These are phyloP conservation scores for Prinia subflava DNA, from an alignment of 2,113 vertebrate genomes.

Conservation along the genomic window DNA sequence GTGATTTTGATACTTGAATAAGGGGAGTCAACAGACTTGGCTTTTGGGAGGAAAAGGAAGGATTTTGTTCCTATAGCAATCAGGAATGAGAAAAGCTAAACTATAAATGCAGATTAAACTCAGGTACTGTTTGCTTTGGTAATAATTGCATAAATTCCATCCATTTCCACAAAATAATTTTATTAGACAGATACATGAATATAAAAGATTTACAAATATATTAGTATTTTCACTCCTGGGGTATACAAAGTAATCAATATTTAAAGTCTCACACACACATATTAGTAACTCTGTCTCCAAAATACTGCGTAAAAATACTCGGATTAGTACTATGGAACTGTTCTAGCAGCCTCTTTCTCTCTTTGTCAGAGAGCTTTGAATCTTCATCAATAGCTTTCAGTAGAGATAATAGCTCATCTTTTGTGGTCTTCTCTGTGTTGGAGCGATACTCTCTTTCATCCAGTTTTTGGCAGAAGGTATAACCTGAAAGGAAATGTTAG, in stretches of 20 bases:
- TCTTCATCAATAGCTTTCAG: slow-evolving; percentile 87
- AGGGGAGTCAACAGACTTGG: background rate
- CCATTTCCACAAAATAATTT: slow-evolving; percentile 58
- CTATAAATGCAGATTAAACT: background rate
- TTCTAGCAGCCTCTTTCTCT: slow-evolving; percentile 85
- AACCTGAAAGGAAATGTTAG: slow-evolving; percentile 70
- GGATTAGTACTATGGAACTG: slow-evolving; percentile 94
- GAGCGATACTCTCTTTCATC: slow-evolving; percentile 73
- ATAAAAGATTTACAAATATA: slow-evolving; percentile 64
- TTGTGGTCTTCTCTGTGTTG: slow-evolving; percentile 82
- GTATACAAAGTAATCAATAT: background rate
- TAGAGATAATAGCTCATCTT: slow-evolving; percentile 83
- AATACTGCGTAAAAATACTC: slow-evolving; percentile 91
- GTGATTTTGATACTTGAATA: background rate
- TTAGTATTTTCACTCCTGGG: slow-evolving; percentile 37
- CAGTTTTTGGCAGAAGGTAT: slow-evolving; percentile 83
- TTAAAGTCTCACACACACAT: slow-evolving; percentile 65
- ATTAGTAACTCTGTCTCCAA: slow-evolving; percentile 82
- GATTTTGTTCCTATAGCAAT: background rate
- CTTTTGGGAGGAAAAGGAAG: background rate
- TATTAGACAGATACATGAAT: slow-evolving; percentile 65
- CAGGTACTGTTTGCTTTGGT: background rate
- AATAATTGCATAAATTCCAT: background rate
- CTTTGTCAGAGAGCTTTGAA: slow-evolving; percentile 83
- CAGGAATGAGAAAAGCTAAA: background rate